phyloP scores from a whole-genome alignment of 1,140 invertebrate species.

The Akabosia matsudoensis region DNA sequence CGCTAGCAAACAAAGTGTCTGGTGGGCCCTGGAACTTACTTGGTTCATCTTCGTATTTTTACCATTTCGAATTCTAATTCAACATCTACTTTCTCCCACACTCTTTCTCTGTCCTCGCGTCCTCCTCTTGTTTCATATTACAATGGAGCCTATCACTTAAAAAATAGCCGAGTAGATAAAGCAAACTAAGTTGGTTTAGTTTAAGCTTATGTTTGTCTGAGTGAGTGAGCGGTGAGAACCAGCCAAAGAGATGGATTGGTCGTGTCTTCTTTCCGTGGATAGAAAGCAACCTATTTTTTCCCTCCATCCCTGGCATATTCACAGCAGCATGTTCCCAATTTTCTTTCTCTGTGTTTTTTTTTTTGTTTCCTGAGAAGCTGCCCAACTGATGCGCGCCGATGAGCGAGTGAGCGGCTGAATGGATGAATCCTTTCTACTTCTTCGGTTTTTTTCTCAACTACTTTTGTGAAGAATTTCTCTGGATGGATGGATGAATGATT shows the following conservation, averaged over 20 bases:
- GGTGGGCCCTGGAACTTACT: too few relatives aligned
- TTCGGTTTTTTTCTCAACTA: too few relatives aligned
- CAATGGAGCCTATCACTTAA: neutral
- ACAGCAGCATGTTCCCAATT: neutral
- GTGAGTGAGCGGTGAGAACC: neutral
- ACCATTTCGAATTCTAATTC: neutral
- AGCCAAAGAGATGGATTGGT: neutral
- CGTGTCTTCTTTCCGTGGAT: too few relatives aligned
- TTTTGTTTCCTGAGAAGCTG: neutral
- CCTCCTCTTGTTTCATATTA: neutral
- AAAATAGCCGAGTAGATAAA: neutral
- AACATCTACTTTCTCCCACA: neutral
- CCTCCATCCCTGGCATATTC: neutral
- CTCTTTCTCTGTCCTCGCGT: too few relatives aligned
- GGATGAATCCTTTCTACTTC: neutral
- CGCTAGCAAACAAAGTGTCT: too few relatives aligned
- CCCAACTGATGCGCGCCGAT: neutral
- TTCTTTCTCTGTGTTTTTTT: neutral
- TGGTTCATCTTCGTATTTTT: neutral
- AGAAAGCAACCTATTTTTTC: too few relatives aligned
- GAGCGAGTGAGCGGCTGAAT: neutral
- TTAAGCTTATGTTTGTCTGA: neutral
- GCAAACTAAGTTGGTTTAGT: neutral
- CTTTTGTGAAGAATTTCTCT: neutral
- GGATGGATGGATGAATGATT: constrained; percentile 13